A percentile compares a stretch with the other conserved stretches of the same genome.
Conservation (phyloP, 2,113 vertebrate species). For the Hepsetus odoe region DNA sequence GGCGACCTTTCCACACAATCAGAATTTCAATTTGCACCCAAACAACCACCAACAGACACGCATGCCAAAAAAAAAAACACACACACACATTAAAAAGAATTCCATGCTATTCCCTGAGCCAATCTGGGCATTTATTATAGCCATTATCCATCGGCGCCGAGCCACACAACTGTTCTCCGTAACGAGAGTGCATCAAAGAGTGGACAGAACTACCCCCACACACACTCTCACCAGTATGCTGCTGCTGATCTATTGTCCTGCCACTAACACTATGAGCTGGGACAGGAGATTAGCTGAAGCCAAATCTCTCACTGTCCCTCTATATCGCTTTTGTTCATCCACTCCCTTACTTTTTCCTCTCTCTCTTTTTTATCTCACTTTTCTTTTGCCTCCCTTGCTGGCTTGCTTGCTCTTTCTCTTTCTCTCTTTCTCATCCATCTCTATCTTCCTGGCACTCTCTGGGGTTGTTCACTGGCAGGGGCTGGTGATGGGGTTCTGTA, state of each 20-base stretch:
- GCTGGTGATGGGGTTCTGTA: constrained; percentile 11
- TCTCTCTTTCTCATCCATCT: constrained; percentile 11
- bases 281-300: constrained; percentile 22
- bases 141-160: constrained; percentile 20
- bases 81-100: constrained; percentile 18
- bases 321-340: constrained; percentile 5
- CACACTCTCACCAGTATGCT: constrained; percentile 11
- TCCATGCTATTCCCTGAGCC: constrained; percentile 21
- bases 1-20: constrained; percentile 48
- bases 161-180: constrained; percentile 12
- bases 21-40: constrained; percentile 42
- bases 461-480: not conserved
- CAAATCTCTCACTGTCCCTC: constrained; percentile 22
- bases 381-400: not conserved
- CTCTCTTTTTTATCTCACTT: constrained; percentile 10
- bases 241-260: constrained; percentile 2
- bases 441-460: constrained; percentile 1
- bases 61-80: not conserved
- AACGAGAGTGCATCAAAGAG: constrained; percentile 38
- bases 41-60: constrained; percentile 21
- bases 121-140: constrained; percentile 30
- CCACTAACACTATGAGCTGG: constrained; percentile 6
- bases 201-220: constrained; percentile 25
- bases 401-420: not conserved
- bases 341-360: not conserved